Base-by-base conservation (phyloP, 2,888 invertebrate species). In the Spicauda simplicius region DNA sequence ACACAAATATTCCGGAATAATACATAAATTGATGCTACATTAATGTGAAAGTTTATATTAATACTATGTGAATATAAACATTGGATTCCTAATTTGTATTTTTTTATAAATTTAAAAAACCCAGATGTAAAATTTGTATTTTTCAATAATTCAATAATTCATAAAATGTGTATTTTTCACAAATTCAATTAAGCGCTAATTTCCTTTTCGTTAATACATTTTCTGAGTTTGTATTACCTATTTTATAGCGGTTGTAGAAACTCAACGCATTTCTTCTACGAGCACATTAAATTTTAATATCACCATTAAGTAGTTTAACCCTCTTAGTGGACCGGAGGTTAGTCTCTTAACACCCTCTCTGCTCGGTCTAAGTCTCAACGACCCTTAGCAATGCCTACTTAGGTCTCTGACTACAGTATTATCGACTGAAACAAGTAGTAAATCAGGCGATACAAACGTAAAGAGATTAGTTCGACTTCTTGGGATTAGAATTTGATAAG, bases 271-370 rank as follows among this genome's bases (percentile, higher is more conserved):
- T 45, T 45, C n/a, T 45, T 14, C 45, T n/a, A 50, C 18, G 50
- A 50, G 50, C 18, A 18, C 50, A 50, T 50, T 16, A 50, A 48
- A 50, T 18, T 50, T 45, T 58, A 58, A 20, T 58, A 45, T 45
- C 50, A 18, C 18, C 45, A 58, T 19, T 41, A 58, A 45, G 57
- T 58, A 58, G 57, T 58, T 58, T 58, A 33, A 58, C 33, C 57
- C 57, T 58, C 57, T 58, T 33, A 58, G 45, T 33, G 33, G 33
- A 56, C 57, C 37, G 56, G 37, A 45, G 57, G 57, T 58, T 58
- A 58, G 57, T 58, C 57, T 58, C 57, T 58, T 45, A 45, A 19
- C 57, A 58, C 57, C 57, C 57, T 58, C 57, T 58, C 57, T 19
- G 41, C 57, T 41, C 57, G 57, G 33, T 58, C 57, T 58, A 58